phyloP scores from a whole-genome alignment of 2,797 vertebrate genomes.

The Varecia variegata region DNA sequence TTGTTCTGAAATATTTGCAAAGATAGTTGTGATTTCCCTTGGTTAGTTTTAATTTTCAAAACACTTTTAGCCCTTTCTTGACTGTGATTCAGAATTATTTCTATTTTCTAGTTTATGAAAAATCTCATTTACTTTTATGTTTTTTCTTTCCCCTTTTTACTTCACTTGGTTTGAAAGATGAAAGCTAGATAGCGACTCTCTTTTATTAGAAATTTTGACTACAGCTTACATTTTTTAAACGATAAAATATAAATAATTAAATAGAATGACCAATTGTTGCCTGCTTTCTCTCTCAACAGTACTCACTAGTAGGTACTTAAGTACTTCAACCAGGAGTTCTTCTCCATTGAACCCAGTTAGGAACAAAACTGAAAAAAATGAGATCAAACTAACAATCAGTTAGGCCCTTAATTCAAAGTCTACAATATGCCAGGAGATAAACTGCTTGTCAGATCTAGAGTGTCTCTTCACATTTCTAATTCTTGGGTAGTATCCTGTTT shows the following conservation, averaged over 20 bases:
- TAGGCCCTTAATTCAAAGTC: not conserved
- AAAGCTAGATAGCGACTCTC: not conserved
- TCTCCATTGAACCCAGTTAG: not conserved
- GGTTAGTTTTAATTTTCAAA: not conserved
- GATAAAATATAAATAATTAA: not conserved
- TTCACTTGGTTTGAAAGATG: not conserved
- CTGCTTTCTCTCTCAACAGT: not conserved
- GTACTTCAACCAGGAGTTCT: not conserved
- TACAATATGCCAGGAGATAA: not conserved
- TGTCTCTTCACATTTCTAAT: not conserved
- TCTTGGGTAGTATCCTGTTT: not conserved
- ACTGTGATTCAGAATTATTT: not conserved
- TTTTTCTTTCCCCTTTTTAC: not conserved
- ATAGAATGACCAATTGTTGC: not conserved
- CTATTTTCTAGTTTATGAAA: not conserved
- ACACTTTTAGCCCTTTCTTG: not conserved
- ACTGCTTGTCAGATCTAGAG: not conserved
- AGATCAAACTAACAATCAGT: not conserved
- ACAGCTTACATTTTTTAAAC: not conserved
- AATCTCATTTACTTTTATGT: not conserved
- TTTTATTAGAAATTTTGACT: not conserved
- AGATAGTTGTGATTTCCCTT: not conserved
- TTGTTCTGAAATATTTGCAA: not conserved
- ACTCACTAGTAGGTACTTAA: not conserved
- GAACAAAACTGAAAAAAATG: not conserved